Percentiles rank a stretch among this genome's conserved stretches.
These are phyloP conservation scores for Notospermus geniculatus DNA, from an alignment of 1,140 invertebrate species.

Conservation along the genomic window DNA sequence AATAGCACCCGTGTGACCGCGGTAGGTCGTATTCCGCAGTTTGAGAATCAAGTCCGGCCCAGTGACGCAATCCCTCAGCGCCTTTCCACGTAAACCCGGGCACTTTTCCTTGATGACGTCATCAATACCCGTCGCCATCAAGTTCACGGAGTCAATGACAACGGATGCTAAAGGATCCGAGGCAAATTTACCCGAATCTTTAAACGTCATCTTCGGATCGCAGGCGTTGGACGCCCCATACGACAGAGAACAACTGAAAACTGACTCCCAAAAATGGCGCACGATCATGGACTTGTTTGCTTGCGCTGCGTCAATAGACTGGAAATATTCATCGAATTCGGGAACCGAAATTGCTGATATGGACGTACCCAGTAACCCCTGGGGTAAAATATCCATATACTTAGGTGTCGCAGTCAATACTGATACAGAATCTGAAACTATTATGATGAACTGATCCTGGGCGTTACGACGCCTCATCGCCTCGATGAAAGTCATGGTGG, in stretches of 20 bases:
- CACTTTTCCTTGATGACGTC: background rate
- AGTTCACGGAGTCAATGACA: background rate
- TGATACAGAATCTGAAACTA: background rate
- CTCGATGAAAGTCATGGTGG: background rate
- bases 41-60: background rate
- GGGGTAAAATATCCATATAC: too few relatives aligned
- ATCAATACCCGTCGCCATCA: background rate
- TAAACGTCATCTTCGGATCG: background rate
- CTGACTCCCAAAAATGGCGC: conserved; percentile 1
- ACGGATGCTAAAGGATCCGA: background rate
- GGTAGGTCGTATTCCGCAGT: background rate
- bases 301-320: background rate
- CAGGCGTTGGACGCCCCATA: background rate
- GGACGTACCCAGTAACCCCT: background rate
- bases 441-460: background rate
- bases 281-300: background rate
- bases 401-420: too few relatives aligned
- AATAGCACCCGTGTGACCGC: background rate
- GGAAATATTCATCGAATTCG: background rate
- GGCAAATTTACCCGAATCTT: background rate
- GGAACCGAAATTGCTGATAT: background rate
- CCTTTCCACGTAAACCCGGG: background rate
- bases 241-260: background rate
- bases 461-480: background rate
- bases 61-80: background rate